Evolutionary conservation across 2,888 invertebrate species (phyloP).

Genomic region (Cosmorhoe ocellata): DNA sequence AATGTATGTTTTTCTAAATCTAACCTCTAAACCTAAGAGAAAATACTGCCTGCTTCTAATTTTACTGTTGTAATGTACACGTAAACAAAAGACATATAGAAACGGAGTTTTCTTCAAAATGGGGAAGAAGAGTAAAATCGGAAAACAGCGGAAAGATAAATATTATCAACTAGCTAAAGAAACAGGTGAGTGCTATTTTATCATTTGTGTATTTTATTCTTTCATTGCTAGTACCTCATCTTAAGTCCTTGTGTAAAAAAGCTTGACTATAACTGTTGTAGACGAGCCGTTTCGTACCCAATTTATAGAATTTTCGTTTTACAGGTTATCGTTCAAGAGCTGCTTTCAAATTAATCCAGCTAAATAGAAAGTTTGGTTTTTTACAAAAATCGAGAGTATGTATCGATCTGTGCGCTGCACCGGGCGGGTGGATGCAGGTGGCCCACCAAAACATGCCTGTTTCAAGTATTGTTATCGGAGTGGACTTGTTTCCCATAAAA

Average conservation of each 20-base stretch:
- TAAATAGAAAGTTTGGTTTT: slow-evolving; percentile 98
- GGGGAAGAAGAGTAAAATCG: slow-evolving; percentile 97
- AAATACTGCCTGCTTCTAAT: too few species aligned
- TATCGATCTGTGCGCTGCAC: slow-evolving; percentile 99
- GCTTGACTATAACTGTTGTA: too few species aligned
- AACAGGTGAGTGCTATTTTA: slow-evolving; percentile 87
- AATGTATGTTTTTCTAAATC: too few species aligned
- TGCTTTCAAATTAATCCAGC: slow-evolving; percentile 99
- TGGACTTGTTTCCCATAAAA: slow-evolving; percentile 96
- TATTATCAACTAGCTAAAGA: slow-evolving; percentile 99
- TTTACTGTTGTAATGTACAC: too few species aligned
- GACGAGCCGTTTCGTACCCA: too few species aligned
- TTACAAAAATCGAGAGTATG: slow-evolving; percentile 97
- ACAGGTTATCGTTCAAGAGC: slow-evolving; percentile 97
- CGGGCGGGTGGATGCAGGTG: slow-evolving; percentile 99
- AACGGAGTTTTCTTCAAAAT: slow-evolving; percentile 83
- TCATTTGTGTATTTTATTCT: too few species aligned
- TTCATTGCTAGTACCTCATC: too few species aligned
- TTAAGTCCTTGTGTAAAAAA: too few species aligned
- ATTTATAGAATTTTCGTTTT: slow-evolving; percentile 29
- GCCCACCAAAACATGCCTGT: slow-evolving; percentile 99
- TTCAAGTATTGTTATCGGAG: slow-evolving; percentile 96
- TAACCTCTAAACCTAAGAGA: slow-evolving; percentile 20
- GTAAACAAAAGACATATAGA: too few species aligned
- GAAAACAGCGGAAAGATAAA: slow-evolving; percentile 99